These are phyloP conservation scores for Brachionus sp. DNA, from an alignment of 1,140 invertebrate species.

Conservation along the genomic window DNA sequence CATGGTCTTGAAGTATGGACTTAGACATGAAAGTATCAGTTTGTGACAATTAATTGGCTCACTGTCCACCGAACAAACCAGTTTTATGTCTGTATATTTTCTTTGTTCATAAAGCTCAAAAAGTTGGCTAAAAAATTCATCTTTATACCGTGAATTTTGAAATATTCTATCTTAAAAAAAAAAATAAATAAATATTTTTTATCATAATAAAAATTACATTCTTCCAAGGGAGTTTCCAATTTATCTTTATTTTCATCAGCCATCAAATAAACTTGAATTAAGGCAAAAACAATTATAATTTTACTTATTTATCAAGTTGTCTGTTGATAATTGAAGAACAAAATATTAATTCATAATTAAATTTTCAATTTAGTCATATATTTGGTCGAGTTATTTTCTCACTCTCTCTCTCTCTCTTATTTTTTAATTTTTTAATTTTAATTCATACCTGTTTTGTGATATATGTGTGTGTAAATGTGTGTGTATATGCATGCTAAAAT, in stretches of 20 bases:
- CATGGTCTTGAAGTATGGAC: slow-evolving; percentile 29
- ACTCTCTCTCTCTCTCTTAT: too few relatives aligned
- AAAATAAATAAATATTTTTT: not conserved
- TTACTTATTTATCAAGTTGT: not conserved
- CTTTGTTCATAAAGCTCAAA: not conserved
- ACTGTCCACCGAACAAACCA: not conserved
- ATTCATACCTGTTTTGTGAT: not conserved
- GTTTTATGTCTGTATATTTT: not conserved
- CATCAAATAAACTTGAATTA: not conserved
- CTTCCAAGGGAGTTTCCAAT: not conserved
- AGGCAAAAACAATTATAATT: not conserved
- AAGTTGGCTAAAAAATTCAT: not conserved
- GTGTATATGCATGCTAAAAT: not conserved
- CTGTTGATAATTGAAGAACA: not conserved
- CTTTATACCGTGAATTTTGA: slow-evolving; percentile 7
- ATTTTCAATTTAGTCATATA: not conserved
- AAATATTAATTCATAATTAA: not conserved
- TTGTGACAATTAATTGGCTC: not conserved
- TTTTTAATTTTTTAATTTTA: too few relatives aligned
- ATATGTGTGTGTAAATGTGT: not conserved
- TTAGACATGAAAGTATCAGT: not conserved
- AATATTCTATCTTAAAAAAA: not conserved
- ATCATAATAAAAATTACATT: not conserved
- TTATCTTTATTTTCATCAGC: not conserved
- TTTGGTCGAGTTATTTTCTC: not conserved